Evolutionary conservation across 2,113 vertebrate genomes (phyloP).

Genomic region (Spermophilus dauricus): DNA sequence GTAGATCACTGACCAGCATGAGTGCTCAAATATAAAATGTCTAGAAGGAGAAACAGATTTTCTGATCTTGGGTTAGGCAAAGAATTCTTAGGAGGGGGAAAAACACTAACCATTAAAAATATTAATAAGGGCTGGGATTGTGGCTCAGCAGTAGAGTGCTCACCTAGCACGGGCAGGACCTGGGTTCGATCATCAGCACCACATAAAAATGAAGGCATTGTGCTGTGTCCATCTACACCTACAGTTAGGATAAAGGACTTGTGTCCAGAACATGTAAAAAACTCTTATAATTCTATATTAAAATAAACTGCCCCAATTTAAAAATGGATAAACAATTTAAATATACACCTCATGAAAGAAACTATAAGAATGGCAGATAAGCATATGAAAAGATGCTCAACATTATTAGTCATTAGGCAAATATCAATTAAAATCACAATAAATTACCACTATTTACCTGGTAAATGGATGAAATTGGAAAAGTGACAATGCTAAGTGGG

Average conservation of each 20-base stretch:
- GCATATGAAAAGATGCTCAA: not conserved
- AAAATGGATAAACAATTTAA: not conserved
- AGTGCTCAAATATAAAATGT: not conserved
- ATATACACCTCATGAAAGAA: not conserved
- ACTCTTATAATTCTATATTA: not conserved
- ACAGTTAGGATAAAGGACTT: not conserved
- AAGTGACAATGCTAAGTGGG: not conserved
- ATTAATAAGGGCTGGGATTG: not conserved
- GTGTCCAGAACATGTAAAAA: not conserved
- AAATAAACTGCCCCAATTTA: not conserved
- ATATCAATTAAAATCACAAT: not conserved
- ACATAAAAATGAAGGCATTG: too few relatives aligned
- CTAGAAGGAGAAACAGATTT: not conserved
- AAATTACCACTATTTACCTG: not conserved
- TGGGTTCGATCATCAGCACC: too few relatives aligned
- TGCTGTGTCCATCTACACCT: too few relatives aligned
- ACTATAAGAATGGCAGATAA: not conserved
- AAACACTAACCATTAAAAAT: not conserved
- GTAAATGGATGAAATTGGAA: not conserved
- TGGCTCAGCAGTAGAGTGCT: too few relatives aligned
- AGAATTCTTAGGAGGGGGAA: not conserved
- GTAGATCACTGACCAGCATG: not conserved
- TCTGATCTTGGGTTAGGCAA: not conserved
- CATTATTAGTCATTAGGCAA: not conserved
- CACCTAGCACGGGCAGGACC: too few relatives aligned